These are phyloP conservation scores for Drymodes brunneopygia DNA, from an alignment of 2,113 vertebrate species.

Conservation along the genomic window DNA sequence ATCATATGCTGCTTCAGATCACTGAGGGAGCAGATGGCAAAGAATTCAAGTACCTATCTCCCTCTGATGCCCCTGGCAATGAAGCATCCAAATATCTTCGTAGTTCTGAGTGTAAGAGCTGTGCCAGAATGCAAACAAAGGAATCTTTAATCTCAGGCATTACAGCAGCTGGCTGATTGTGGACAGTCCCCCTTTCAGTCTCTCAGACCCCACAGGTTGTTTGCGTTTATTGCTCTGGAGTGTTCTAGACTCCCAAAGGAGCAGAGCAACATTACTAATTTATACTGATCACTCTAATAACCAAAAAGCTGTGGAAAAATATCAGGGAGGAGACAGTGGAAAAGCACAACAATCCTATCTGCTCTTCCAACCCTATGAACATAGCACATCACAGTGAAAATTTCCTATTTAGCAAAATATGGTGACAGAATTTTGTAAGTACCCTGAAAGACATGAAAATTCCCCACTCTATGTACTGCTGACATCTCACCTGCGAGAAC, in stretches of 20 bases:
- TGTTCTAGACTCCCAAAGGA: background rate
- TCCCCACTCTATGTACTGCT: background rate
- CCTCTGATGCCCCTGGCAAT: background rate
- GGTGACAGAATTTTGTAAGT: background rate
- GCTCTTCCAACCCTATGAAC: background rate
- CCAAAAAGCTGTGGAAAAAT: background rate
- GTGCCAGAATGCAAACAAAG: conserved; percentile 25
- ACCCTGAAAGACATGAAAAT: background rate
- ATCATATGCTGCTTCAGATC: background rate
- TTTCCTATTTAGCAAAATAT: background rate
- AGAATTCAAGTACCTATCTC: background rate
- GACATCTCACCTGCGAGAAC: background rate
- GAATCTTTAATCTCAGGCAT: background rate
- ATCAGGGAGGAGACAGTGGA: background rate
- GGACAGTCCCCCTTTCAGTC: background rate
- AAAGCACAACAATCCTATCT: background rate
- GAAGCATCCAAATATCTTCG: background rate
- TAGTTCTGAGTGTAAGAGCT: background rate
- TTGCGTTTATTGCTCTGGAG: background rate
- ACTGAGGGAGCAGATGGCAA: conserved; percentile 14
- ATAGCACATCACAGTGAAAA: background rate
- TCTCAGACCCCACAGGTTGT: conserved; percentile 26
- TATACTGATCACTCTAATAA: background rate
- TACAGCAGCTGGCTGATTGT: background rate
- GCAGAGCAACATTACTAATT: background rate